Conservation (phyloP, 1,140 invertebrate genomes). For the Polyergus mexicanus region DNA sequence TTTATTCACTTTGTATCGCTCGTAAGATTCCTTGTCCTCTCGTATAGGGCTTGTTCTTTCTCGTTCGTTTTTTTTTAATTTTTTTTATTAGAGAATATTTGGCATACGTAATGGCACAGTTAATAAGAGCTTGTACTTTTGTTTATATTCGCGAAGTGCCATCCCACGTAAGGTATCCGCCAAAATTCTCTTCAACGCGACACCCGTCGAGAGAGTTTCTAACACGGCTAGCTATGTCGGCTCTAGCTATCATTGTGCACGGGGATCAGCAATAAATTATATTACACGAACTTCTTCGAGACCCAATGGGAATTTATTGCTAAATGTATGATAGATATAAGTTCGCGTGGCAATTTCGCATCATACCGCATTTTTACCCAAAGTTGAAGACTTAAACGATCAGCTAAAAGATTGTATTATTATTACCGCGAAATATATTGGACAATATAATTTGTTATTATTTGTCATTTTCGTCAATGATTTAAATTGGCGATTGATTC, state of each 20-base stretch:
- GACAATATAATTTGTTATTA: constrained; percentile 7
- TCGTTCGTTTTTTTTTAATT: constrained; percentile 7
- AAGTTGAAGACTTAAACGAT: constrained; percentile 24
- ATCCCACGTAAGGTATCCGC: constrained; percentile 47
- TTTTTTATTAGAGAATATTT: constrained; percentile 67
- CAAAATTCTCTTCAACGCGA: constrained; percentile 68
- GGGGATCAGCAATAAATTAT: constrained; percentile 47
- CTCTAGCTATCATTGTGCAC: constrained; percentile 7
- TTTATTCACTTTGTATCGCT: constrained; percentile 10
- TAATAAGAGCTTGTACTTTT: constrained; percentile 59
- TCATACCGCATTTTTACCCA: constrained; percentile 1
- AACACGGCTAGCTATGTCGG: constrained; percentile 6
- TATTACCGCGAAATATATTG: constrained; percentile 15
- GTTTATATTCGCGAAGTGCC: constrained; percentile 52
- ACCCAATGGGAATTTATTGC: constrained; percentile 44
- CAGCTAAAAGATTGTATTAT: constrained; percentile 1
- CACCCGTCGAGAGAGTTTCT: constrained; percentile 24
- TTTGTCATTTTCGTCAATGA: constrained; percentile 19
- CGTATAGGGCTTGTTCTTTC: background rate
- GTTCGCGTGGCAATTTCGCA: background rate
- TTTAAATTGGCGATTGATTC: constrained; percentile 4
- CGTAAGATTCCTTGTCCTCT: background rate
- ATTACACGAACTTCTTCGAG: constrained; percentile 25
- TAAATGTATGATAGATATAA: constrained; percentile 10
- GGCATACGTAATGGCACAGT: constrained; percentile 73